Percentiles rank a stretch among this genome's conserved stretches.
These are phyloP conservation scores for Xylophagus ater DNA, from an alignment of 2,888 invertebrate species.

Conservation along the genomic window DNA sequence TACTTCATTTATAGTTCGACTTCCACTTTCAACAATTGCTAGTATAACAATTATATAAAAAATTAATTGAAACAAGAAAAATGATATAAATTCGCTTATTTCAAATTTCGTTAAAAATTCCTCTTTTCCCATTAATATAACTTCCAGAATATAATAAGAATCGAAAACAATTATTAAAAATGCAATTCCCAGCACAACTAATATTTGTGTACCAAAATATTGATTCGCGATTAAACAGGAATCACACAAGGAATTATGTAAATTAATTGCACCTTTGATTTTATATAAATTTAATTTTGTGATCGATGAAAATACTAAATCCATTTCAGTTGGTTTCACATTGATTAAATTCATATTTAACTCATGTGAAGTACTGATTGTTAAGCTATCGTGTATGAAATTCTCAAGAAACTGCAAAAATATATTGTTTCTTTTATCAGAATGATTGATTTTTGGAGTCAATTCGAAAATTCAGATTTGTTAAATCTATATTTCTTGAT, in stretches of 20 bases:
- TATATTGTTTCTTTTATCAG: no score
- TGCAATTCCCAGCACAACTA: slow-evolving; percentile 37
- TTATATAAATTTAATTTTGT: no score
- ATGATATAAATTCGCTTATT: slow-evolving; percentile 35
- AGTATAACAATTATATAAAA: slow-evolving; percentile 34
- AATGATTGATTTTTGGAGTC: no score
- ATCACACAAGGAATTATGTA: slow-evolving; percentile 36
- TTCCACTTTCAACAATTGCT: slow-evolving; percentile 36
- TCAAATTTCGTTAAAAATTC: slow-evolving; percentile 36
- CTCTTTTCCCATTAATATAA: slow-evolving; percentile 32
- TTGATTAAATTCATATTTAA: no score
- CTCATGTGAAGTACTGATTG: no score
- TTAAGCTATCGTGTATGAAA: no score
- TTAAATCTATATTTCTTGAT: no score
- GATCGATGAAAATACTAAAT: no score
- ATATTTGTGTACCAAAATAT: slow-evolving; percentile 36
- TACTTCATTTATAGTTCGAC: slow-evolving; percentile 34
- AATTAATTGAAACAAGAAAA: slow-evolving; percentile 37
- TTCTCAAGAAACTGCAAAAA: no score
- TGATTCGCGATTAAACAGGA: slow-evolving; percentile 36
- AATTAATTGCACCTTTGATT: no score
- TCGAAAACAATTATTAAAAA: slow-evolving; percentile 38
- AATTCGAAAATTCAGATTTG: no score
- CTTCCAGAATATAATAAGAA: slow-evolving; percentile 37
- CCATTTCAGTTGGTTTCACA: no score